These are phyloP conservation scores for Macrochelys suwanniensis DNA, from an alignment of 2,797 vertebrate genomes.

Conservation along the genomic window DNA sequence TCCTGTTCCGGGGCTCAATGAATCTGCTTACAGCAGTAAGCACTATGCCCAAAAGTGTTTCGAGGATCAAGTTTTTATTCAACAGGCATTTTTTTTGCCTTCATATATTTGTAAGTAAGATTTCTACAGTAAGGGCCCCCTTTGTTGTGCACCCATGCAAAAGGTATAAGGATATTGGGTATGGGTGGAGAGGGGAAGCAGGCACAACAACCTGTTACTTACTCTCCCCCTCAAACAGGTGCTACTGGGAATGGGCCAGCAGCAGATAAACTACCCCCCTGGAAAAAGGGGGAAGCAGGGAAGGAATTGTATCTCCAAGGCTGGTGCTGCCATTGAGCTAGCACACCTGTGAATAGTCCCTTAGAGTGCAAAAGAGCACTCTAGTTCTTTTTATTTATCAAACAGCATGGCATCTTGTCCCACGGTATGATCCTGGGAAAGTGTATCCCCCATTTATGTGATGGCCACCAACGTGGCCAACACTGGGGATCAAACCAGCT, in stretches of 20 bases:
- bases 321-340: background rate
- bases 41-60: background rate
- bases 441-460: background rate
- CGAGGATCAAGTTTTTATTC: background rate
- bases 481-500: background rate
- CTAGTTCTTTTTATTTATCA: background rate
- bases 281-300: background rate
- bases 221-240: background rate
- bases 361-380: background rate
- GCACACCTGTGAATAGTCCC: background rate
- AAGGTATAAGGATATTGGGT: background rate
- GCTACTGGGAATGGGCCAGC: background rate
- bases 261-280: background rate
- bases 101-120: background rate
- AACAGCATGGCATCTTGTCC: background rate
- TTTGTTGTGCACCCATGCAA: background rate
- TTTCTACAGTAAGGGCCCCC: background rate
- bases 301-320: background rate
- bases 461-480: background rate
- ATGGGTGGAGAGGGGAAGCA: background rate
- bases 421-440: background rate
- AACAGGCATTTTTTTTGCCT: background rate
- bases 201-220: background rate
- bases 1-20: background rate
- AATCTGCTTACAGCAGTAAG: background rate